Conservation (phyloP, 1,140 invertebrate species). For the Samia ricini region DNA sequence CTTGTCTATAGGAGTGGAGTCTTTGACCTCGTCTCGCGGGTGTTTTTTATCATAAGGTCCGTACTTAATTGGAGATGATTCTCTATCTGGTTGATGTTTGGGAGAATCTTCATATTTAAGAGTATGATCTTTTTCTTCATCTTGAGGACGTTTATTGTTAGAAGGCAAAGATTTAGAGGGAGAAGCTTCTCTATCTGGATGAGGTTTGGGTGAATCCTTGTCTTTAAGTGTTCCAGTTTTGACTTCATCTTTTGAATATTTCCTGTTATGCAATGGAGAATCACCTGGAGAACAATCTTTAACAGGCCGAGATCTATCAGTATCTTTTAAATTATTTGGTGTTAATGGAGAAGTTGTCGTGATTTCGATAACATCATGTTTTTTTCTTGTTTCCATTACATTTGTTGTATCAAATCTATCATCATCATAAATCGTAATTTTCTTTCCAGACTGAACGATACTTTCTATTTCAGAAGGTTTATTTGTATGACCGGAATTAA, state of each 20-base stretch:
- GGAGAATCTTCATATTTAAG: conserved; percentile 15
- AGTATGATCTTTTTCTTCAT: not conserved
- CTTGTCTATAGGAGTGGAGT: conserved; percentile 8
- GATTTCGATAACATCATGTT: not conserved
- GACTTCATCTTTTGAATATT: not conserved
- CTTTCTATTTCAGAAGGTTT: not conserved
- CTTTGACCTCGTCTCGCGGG: not conserved
- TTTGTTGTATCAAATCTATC: conserved; percentile 1
- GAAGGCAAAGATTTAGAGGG: conserved; percentile 24
- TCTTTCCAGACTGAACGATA: no score
- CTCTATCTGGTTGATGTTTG: conserved; percentile 1
- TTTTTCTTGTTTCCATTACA: conserved; percentile 2
- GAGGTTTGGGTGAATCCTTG: conserved; percentile 11
- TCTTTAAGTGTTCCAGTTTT: conserved; percentile 6
- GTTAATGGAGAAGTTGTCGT: no score
- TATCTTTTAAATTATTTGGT: no score
- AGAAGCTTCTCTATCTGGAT: conserved; percentile 17
- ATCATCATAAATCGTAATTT: not conserved
- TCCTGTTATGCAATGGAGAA: not conserved
- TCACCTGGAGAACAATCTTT: no score
- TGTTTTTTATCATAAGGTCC: conserved; percentile 12
- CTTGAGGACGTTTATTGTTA: not conserved
- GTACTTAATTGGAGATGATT: conserved; percentile 29
- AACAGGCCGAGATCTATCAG: no score
- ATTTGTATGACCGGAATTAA: conserved; percentile 7